phyloP scores from a whole-genome alignment of 2,113 vertebrate species.

The Falco punctatus region DNA sequence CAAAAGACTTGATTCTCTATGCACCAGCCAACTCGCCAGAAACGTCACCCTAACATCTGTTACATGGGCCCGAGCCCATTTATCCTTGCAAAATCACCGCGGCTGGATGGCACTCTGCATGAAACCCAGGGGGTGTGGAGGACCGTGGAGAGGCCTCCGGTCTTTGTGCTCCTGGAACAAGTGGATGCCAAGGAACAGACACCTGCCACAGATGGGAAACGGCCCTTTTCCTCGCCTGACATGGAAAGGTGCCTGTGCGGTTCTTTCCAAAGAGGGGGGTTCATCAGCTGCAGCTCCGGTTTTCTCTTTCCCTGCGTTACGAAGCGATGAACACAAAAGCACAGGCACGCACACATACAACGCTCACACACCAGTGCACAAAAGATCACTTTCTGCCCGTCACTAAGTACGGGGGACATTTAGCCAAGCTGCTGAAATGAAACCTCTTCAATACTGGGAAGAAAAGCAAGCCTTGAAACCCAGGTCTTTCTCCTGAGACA shows the following conservation, averaged over 20 bases:
- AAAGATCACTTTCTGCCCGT: not conserved
- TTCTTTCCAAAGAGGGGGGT: not conserved
- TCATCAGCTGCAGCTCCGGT: not conserved
- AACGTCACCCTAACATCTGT: conserved; percentile 40
- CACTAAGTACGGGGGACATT: not conserved
- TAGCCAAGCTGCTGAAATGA: not conserved
- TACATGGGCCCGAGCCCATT: not conserved
- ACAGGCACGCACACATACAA: not conserved
- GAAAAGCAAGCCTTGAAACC: not conserved
- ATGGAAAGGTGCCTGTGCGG: rapidly evolving
- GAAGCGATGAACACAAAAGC: not conserved
- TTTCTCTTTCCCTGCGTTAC: rapidly evolving
- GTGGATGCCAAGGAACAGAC: not conserved
- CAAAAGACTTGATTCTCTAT: conserved; percentile 37
- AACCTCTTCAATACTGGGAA: not conserved
- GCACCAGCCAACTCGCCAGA: not conserved
- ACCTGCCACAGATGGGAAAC: not conserved
- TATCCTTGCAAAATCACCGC: rapidly evolving
- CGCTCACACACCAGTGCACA: not conserved
- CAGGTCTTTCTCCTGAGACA: not conserved
- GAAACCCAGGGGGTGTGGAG: not conserved
- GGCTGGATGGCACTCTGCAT: not conserved
- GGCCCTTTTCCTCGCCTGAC: rapidly evolving
- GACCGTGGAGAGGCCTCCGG: not conserved
- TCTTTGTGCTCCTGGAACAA: not conserved